phyloP scores from a whole-genome alignment of 2,888 invertebrate genomes.

The Napeogenes inachia region DNA sequence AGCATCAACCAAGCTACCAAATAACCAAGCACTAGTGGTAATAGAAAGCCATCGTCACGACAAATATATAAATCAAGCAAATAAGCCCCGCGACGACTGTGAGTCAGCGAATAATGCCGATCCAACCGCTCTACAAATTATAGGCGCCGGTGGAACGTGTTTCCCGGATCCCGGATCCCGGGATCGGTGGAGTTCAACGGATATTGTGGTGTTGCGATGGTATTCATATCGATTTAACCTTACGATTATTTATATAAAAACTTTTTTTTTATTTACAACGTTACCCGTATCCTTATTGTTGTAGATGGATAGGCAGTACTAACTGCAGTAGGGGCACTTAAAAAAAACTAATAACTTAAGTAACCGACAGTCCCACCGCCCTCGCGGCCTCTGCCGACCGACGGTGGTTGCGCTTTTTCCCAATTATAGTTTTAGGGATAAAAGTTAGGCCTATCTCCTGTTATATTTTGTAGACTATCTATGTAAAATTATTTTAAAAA shows the following conservation, averaged over 20 bases:
- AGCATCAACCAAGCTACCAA: conserved; percentile 10
- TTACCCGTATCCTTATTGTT: too few relatives aligned
- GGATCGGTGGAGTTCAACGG: conserved; percentile 25
- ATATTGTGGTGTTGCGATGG: conserved; percentile 22
- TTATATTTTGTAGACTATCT: too few relatives aligned
- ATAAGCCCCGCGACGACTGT: conserved; percentile 39
- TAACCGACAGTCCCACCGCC: too few relatives aligned
- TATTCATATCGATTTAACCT: background rate
- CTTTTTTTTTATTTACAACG: too few relatives aligned
- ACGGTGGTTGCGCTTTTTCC: too few relatives aligned
- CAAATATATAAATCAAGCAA: conserved; percentile 51
- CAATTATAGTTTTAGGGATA: too few relatives aligned
- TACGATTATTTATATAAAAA: background rate
- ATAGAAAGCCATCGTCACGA: conserved; percentile 45
- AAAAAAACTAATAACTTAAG: too few relatives aligned
- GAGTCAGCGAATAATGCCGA: conserved; percentile 34
- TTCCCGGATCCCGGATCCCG: conserved; percentile 36
- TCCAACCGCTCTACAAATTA: conserved; percentile 35
- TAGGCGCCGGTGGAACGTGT: conserved; percentile 34
- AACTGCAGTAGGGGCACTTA: too few relatives aligned
- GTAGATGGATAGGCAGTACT: too few relatives aligned
- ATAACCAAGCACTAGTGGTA: conserved; percentile 38
- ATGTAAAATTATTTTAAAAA: too few relatives aligned
- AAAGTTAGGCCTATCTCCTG: too few relatives aligned
- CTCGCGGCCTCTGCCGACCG: too few relatives aligned